Evolutionary conservation across 2,888 invertebrate species (phyloP), one percentile per base, ranked within the genome.

Genomic region (Helleia helle): DNA sequence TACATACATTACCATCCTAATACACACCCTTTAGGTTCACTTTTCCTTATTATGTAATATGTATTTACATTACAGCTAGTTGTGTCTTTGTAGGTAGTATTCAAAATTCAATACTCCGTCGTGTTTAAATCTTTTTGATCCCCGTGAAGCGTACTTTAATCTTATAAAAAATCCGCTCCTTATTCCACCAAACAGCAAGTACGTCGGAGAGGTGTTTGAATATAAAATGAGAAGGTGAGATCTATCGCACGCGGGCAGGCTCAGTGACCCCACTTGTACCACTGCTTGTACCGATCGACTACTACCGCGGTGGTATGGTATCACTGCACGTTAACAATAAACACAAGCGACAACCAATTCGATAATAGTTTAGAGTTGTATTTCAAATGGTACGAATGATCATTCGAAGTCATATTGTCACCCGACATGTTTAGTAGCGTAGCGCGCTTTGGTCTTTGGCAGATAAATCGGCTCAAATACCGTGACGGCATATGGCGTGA

Each of bases 1-100:
- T 80, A 74, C 76, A 80, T 58, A 68, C 58, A 71, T 75, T 77
- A 65, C 52, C 71, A 75, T 74, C 45, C 72, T 58, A 76, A 80
- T 66, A 51, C 46, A n/a, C 54, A 60, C 73, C 72, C n/a, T 37
- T 17, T 38, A 30, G 12, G 28, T 15, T 25, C 13, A 13, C 13
- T 28, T 13, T 4, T 14, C 14, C 29, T 29, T 7, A 14, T 14
- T 14, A n/a, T n/a, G n/a, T n/a, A n/a, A n/a, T n/a, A n/a, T n/a
- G n/a, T n/a, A n/a, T n/a, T n/a, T n/a, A n/a, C n/a, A n/a, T n/a
- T n/a, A n/a, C n/a, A 18, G 5, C 18, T 18, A 18, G 18, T 18
- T 2, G 2, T 22, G 3, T 2, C 6, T 5, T 5, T 1, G 8
- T 22, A 2, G 6, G 7, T 22, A 5, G 8, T 15, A 15, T 13